These are phyloP conservation scores for Cranoglanis bouderius DNA, from an alignment of 2,113 vertebrate genomes.

Conservation along the genomic window DNA sequence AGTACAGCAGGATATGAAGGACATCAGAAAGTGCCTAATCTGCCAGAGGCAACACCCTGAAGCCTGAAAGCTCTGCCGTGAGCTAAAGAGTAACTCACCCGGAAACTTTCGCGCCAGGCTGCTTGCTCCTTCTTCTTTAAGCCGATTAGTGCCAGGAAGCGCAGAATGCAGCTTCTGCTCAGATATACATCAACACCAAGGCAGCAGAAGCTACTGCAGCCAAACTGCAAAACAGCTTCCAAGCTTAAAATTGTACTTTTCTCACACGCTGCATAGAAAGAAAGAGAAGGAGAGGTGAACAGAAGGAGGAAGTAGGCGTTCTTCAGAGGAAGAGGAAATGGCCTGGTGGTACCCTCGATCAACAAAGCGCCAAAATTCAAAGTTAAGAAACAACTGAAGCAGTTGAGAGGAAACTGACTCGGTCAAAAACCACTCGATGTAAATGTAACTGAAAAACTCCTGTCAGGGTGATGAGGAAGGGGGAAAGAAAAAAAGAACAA, in stretches of 20 bases:
- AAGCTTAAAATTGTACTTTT: slow-evolving; percentile 6
- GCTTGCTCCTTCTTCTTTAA: slow-evolving; percentile 31
- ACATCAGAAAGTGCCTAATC: slow-evolving; percentile 1
- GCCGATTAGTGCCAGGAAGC: slow-evolving; percentile 23
- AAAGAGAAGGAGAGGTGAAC: slow-evolving; percentile 57
- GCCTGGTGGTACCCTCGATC: slow-evolving; percentile 44
- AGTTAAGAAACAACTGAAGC: slow-evolving; percentile 41
- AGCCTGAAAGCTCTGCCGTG: slow-evolving; percentile 56
- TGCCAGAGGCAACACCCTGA: slow-evolving; percentile 63
- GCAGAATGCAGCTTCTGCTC: slow-evolving; percentile 25
- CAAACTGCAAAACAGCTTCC: slow-evolving; percentile 13
- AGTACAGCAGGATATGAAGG: slow-evolving; percentile 6
- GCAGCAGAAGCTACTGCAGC: not conserved
- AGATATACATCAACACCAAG: slow-evolving; percentile 18
- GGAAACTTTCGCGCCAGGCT: slow-evolving; percentile 56
- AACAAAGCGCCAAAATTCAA: slow-evolving; percentile 67
- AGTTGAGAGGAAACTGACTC: not conserved
- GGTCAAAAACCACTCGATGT: not conserved
- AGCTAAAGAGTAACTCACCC: slow-evolving; percentile 65
- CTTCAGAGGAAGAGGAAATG: slow-evolving; percentile 72
- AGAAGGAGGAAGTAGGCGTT: slow-evolving; percentile 79
- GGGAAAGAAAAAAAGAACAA: not conserved
- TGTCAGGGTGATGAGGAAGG: not conserved
- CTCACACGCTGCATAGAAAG: slow-evolving; percentile 36
- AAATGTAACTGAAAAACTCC: slow-evolving; percentile 1